phyloP scores from a whole-genome alignment of 2,888 invertebrate genomes.

The Hypena proboscidalis region DNA sequence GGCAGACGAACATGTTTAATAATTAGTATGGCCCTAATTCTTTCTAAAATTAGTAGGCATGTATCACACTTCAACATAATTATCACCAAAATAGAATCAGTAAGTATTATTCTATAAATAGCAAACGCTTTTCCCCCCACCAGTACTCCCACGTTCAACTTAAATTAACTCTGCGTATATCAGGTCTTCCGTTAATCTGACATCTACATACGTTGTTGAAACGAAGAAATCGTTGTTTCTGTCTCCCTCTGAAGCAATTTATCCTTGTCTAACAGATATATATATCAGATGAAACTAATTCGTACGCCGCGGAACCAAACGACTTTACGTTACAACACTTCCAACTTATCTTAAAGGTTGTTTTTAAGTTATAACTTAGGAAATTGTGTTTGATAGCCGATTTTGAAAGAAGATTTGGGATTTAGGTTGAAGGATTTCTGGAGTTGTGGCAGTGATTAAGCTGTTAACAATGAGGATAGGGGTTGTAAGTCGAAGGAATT shows the following conservation, averaged over 20 bases:
- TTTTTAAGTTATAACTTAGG: constrained; percentile 32
- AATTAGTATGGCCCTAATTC: no score
- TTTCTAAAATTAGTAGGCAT: no score
- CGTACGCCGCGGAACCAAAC: constrained; percentile 29
- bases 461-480: not conserved
- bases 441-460: no score
- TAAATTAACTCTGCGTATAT: constrained; percentile 65
- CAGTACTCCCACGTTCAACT: constrained; percentile 58
- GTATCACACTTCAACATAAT: no score
- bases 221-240: constrained; percentile 49
- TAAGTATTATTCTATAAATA: not conserved
- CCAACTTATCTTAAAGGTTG: constrained; percentile 24
- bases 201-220: constrained; percentile 66
- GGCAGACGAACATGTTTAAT: no score
- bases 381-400: constrained; percentile 35
- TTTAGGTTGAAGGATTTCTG: no score
- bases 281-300: constrained; percentile 47
- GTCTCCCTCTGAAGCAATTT: constrained; percentile 42
- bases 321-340: constrained; percentile 42
- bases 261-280: constrained; percentile 47
- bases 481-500: not conserved
- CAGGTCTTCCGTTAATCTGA: constrained; percentile 66
- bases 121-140: constrained; percentile 34
- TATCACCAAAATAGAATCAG: no score
- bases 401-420: constrained; percentile 31